Evolutionary conservation across 2,797 vertebrate genomes (phyloP).

Genomic region (Thunnus albacares): DNA sequence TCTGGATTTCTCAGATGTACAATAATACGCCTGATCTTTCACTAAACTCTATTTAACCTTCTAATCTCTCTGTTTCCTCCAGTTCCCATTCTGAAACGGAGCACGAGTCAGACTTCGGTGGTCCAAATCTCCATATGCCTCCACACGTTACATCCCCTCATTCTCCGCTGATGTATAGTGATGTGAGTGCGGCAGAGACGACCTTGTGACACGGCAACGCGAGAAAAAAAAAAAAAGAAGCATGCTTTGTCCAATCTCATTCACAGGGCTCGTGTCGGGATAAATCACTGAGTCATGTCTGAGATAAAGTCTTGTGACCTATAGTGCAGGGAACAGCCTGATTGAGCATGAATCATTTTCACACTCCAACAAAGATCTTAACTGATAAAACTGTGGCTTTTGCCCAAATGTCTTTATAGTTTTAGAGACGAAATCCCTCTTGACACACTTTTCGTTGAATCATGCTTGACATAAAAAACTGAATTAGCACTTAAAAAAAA

Average conservation of each 20-base stretch:
- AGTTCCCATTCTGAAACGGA: conserved; percentile 47
- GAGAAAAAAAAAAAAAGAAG: background rate
- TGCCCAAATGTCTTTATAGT: conserved; percentile 15
- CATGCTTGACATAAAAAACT: conserved; percentile 30
- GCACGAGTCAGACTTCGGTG: conserved; percentile 69
- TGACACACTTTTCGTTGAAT: conserved; percentile 26
- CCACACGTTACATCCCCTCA: background rate
- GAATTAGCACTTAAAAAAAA: conserved; percentile 15
- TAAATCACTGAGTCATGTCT: conserved; percentile 12
- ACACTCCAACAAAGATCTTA: conserved; percentile 37
- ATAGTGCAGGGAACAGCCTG: conserved; percentile 1
- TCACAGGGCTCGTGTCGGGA: conserved; percentile 21
- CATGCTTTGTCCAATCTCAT: conserved; percentile 37
- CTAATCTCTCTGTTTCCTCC: conserved; percentile 76
- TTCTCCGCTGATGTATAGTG: conserved; percentile 11
- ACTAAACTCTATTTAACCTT: conserved; percentile 83
- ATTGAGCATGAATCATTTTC: conserved; percentile 45
- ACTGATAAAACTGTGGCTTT: conserved; percentile 19
- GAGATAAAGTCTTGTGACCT: conserved; percentile 68
- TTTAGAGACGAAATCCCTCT: conserved; percentile 9
- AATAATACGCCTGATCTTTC: conserved; percentile 76
- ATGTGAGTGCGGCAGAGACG: background rate
- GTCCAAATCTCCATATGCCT: conserved; percentile 60
- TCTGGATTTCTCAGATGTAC: conserved; percentile 57
- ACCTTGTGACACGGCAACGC: conserved; percentile 21